phyloP scores from a whole-genome alignment of 2,113 vertebrate genomes.

The Ailurus styani region DNA sequence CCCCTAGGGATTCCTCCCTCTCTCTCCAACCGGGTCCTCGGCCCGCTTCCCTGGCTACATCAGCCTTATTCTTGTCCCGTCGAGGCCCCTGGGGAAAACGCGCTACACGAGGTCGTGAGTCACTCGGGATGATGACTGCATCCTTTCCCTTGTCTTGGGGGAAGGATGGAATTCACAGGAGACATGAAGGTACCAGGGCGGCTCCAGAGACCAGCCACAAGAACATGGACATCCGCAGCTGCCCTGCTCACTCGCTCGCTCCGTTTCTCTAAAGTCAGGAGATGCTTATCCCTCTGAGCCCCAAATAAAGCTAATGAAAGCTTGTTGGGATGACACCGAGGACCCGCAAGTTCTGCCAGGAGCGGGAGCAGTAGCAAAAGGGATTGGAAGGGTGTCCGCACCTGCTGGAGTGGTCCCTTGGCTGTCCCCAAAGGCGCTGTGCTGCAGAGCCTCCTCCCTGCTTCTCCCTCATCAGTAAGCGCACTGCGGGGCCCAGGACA shows the following conservation, averaged over 20 bases:
- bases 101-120: background rate
- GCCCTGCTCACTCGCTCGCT: background rate
- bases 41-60: background rate
- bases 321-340: background rate
- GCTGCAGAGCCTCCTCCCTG: background rate
- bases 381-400: background rate
- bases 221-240: fast-evolving
- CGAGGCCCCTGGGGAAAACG: background rate
- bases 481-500: background rate
- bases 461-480: background rate
- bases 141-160: background rate
- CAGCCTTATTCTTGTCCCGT: background rate
- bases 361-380: background rate
- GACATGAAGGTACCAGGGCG: fast-evolving
- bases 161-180: background rate
- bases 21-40: background rate
- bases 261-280: background rate
- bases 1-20: no score
- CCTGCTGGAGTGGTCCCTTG: background rate
- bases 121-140: background rate
- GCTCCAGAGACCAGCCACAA: background rate
- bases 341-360: background rate
- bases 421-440: background rate
- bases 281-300: background rate
- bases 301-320: background rate